phyloP scores from a whole-genome alignment of 35 echinoderm and acorn worm species.

The Strongylocentrotus purpuratus region DNA sequence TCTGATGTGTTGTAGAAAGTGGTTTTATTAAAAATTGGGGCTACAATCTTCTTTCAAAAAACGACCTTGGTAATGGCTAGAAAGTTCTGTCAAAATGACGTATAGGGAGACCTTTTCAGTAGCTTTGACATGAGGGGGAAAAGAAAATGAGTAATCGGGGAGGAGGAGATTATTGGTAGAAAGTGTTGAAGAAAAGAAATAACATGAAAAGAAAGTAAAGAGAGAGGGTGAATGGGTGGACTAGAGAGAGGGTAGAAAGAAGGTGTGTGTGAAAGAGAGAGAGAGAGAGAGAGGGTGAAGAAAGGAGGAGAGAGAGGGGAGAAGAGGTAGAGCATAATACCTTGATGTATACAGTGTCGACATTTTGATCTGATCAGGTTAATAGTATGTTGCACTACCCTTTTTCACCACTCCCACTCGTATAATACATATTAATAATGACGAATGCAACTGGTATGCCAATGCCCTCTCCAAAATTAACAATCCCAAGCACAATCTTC shows the following conservation, averaged over 20 bases:
- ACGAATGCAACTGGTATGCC: background rate
- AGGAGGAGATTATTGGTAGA: background rate
- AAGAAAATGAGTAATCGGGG: background rate
- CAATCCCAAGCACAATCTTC: background rate
- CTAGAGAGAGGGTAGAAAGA: no score
- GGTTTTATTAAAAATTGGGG: background rate
- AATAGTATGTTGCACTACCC: no score
- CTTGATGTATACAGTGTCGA: background rate
- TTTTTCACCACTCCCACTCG: no score
- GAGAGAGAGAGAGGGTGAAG: no score
- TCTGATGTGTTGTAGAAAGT: no score
- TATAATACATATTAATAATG: background rate
- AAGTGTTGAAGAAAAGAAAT: background rate
- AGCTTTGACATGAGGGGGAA: background rate
- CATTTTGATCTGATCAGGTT: background rate
- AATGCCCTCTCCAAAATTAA: background rate
- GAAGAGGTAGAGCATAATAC: no score
- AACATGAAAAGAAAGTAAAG: background rate
- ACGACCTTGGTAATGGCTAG: background rate
- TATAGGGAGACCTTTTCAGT: background rate
- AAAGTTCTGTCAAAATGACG: background rate
- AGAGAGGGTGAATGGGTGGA: background rate
- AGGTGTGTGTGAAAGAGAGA: no score
- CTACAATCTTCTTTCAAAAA: background rate
- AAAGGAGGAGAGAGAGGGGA: no score